Base-by-base conservation (phyloP, 2,888 invertebrate genomes). In the Tetragnatha montana region DNA sequence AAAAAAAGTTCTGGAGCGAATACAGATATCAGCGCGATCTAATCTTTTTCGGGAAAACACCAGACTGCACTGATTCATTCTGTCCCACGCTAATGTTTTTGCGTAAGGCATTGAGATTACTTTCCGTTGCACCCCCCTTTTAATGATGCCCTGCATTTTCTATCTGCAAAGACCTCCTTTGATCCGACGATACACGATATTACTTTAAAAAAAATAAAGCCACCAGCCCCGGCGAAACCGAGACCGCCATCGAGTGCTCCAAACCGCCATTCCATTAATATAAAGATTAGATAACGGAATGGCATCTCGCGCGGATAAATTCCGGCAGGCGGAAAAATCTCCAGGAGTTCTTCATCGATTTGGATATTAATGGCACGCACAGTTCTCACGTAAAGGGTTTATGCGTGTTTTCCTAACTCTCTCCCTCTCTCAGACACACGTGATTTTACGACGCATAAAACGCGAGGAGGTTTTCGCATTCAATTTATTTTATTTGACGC, bases 281-380 rank as follows among this genome's bases (percentile, higher is more conserved):
- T 82, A 82, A 82, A 82, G 74, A 74, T 74, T 51, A 51, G 82
- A 82, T 82, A 82, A 71, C 50, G 35, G 21, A 74, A 73, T n/a
- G 51, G 50, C 50, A 50, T 73, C 51, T 47, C 51, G 51, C 73
- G 51, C 73, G 51, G 73, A 60, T 82, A 82, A 82, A 73, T 51
- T 35, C 51, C 22, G 51, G 47, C 50, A 22, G 49, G 8, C 8
- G 51, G 73, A 73, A 82, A 60, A 35, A 3, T 35, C 8, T 70
- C 19, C 4, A 1, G 35, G 21, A 71, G 51, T 35, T 71, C 50
- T 14, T 50, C 17, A 82, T 82, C 81, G 81, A 82, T 82, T 82
- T 81, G 73, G 22, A 60, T 82, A 82, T 82, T 82, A 82, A 82
- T 82, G 81, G 21, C 74, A 22, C 60, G 60, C 60, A 6, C 19